These are phyloP conservation scores for Drosophila sp. DNA, from an alignment of 1,140 invertebrate genomes.

Conservation along the genomic window DNA sequence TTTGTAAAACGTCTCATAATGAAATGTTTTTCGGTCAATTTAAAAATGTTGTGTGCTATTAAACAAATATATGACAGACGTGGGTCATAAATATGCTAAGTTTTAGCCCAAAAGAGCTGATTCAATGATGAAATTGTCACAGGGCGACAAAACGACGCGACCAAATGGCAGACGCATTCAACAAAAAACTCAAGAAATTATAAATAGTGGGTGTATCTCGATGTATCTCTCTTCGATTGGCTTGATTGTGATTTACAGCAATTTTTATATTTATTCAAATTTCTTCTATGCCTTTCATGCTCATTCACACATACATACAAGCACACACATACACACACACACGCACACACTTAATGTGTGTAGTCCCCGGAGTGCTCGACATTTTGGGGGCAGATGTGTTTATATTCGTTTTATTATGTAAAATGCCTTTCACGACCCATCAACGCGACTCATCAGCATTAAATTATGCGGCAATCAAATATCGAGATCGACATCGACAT, in stretches of 20 bases:
- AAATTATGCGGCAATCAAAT: constrained; percentile 75
- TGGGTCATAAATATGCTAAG: constrained; percentile 68
- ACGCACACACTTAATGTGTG: constrained; percentile 9
- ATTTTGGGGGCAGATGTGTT: constrained; percentile 56
- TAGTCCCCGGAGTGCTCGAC: constrained; percentile 28
- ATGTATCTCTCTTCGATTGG: constrained; percentile 61
- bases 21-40: constrained; percentile 82
- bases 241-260: constrained; percentile 82
- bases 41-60: constrained; percentile 74
- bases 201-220: constrained; percentile 77
- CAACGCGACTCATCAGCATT: constrained; percentile 70
- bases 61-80: constrained; percentile 79
- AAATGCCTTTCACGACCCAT: constrained; percentile 75
- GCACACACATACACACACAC: constrained; percentile 3
- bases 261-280: constrained; percentile 78
- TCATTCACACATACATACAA: too few relatives aligned
- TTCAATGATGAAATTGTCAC: constrained; percentile 68
- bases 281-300: constrained; percentile 33
- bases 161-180: constrained; percentile 40
- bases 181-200: constrained; percentile 29
- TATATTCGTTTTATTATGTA: constrained; percentile 76
- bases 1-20: constrained; percentile 67
- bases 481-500: constrained; percentile 41
- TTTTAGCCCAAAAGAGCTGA: constrained; percentile 51
- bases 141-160: constrained; percentile 57